These are phyloP conservation scores for Chaetorhynchus papuensis DNA, from an alignment of 2,113 vertebrate genomes.

Conservation along the genomic window DNA sequence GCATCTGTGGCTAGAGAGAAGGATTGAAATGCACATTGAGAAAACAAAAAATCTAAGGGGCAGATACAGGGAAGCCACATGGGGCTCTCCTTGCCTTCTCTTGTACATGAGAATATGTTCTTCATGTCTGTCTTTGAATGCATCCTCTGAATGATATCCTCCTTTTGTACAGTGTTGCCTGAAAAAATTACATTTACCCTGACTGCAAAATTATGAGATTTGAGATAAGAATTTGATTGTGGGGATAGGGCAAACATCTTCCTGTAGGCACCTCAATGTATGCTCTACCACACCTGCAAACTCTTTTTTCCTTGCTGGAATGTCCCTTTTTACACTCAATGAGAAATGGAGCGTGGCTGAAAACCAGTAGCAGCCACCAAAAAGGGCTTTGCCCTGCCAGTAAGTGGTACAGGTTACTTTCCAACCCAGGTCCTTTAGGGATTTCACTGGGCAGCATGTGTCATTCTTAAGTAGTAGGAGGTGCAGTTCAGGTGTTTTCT, in stretches of 20 bases:
- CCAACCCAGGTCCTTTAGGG: background rate
- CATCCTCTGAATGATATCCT: background rate
- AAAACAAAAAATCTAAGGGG: background rate
- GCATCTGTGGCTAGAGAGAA: background rate
- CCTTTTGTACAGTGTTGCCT: background rate
- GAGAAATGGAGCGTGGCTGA: background rate
- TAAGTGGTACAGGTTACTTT: background rate
- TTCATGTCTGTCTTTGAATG: background rate
- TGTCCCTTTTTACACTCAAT: background rate
- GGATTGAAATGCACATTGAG: background rate
- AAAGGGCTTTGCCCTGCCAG: background rate
- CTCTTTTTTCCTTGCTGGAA: background rate
- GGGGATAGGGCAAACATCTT: background rate
- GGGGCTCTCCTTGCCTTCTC: background rate
- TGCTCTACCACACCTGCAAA: background rate
- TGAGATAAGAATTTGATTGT: background rate
- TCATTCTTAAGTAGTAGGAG: fast-evolving
- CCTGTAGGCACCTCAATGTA: background rate
- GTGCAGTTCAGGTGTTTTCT: background rate
- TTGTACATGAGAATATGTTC: background rate
- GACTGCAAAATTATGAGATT: background rate
- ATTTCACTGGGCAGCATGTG: background rate
- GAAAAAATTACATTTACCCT: background rate
- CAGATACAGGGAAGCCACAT: background rate
- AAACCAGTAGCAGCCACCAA: background rate